A percentile compares a stretch with the other conserved stretches of the same genome.
Evolutionary conservation across 2,797 vertebrate genomes (phyloP).

Genomic region (Simalia tracyae): DNA sequence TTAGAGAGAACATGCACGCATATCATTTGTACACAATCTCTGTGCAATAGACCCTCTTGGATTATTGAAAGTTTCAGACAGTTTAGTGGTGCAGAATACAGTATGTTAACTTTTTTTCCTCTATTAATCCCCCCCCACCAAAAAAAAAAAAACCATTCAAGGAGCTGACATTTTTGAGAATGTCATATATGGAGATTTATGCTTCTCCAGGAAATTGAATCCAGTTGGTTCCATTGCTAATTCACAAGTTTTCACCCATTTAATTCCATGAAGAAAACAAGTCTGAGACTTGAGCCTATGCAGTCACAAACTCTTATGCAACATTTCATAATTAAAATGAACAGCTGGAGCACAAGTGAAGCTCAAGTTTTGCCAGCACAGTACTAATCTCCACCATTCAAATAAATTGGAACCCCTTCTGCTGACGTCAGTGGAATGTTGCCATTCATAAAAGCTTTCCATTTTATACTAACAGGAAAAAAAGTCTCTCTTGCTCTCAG

Average conservation of each 20-base stretch:
- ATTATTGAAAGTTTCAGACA: not conserved
- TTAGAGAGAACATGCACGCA: not conserved
- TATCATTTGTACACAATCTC: not conserved
- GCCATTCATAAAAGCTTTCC: not conserved
- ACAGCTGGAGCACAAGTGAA: not conserved
- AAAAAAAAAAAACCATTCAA: not conserved
- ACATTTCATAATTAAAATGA: not conserved
- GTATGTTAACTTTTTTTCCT: not conserved
- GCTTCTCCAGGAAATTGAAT: not conserved
- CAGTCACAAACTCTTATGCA: not conserved
- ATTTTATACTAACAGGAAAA: not conserved
- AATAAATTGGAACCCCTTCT: not conserved
- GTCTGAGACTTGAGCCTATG: not conserved
- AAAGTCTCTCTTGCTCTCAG: not conserved
- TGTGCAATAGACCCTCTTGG: not conserved
- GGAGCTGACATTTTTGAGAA: not conserved
- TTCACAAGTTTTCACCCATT: not conserved
- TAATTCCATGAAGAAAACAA: not conserved
- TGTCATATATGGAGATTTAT: not conserved
- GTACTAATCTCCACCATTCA: not conserved
- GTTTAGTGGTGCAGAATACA: not conserved
- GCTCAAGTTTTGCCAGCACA: not conserved
- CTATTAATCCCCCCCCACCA: not conserved
- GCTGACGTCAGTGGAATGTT: not conserved
- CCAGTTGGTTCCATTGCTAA: not conserved